phyloP scores from a whole-genome alignment of 2,888 invertebrate genomes.

The Nomada flava region DNA sequence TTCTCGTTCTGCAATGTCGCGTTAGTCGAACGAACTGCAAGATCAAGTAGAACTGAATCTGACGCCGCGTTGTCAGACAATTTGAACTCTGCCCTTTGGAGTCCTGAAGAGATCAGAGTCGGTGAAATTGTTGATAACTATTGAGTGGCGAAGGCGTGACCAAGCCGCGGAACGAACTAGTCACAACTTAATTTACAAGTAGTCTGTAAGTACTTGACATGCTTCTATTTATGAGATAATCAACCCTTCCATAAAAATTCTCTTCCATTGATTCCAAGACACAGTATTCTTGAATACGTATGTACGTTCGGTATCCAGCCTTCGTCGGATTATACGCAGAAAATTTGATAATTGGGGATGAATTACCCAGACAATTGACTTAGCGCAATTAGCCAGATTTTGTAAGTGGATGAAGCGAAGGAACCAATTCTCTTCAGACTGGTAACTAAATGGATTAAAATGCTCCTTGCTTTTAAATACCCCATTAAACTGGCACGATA shows the following conservation, averaged over 20 bases:
- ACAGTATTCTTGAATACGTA: neutral
- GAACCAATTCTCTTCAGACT: constrained; percentile 27
- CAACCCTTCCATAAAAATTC: neutral
- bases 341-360: constrained; percentile 16
- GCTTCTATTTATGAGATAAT: neutral
- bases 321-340: neutral
- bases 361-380: constrained; percentile 71
- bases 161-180: constrained; percentile 30
- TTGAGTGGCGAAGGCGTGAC: constrained; percentile 32
- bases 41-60: constrained; percentile 32
- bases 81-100: constrained; percentile 35
- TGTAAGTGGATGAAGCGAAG: constrained; percentile 71
- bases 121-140: constrained; percentile 64
- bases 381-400: constrained; percentile 80
- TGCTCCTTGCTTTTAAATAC: constrained; percentile 53
- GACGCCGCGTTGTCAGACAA: constrained; percentile 11
- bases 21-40: constrained; percentile 31
- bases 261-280: no score
- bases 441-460: constrained; percentile 65
- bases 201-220: constrained; percentile 48
- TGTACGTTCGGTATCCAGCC: neutral
- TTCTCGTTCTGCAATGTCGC: constrained; percentile 12
- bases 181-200: constrained; percentile 7
- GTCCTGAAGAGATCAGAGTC: constrained; percentile 11
- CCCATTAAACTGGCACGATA: neutral